Percentiles rank a stretch among this genome's conserved stretches.
These are phyloP conservation scores for Eugnorisma glareosa DNA, from an alignment of 2,888 invertebrate genomes.

Conservation along the genomic window DNA sequence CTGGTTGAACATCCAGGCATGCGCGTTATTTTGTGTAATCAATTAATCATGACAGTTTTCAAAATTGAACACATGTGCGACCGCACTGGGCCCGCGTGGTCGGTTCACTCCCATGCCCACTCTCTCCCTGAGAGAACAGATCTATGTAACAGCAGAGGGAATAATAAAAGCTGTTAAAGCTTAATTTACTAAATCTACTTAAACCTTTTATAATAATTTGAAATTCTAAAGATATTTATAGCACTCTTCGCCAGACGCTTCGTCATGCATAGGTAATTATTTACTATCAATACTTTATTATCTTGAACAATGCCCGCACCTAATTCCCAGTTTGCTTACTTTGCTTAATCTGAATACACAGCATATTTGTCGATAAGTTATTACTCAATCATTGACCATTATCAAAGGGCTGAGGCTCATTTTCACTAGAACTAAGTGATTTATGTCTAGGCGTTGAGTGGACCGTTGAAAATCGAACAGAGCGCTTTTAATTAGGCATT, in stretches of 20 bases:
- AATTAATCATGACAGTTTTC: neutral
- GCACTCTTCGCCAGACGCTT: neutral
- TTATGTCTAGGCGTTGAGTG: neutral
- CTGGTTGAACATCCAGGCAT: neutral
- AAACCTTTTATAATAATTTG: neutral
- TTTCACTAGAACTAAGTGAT: neutral
- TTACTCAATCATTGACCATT: slow-evolving; percentile 8
- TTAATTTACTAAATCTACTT: neutral
- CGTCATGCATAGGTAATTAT: slow-evolving; percentile 4
- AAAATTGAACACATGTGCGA: neutral
- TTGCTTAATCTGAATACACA: slow-evolving; percentile 28
- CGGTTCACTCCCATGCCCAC: neutral
- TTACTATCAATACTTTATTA: slow-evolving; percentile 18
- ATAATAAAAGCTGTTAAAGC: neutral
- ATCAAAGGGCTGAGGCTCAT: neutral
- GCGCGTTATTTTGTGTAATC: neutral
- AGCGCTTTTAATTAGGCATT: neutral
- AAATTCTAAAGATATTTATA: neutral
- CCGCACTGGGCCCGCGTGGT: neutral
- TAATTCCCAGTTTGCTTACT: slow-evolving; percentile 12
- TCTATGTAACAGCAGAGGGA: neutral
- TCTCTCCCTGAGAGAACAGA: neutral
- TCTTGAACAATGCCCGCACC: slow-evolving; percentile 39
- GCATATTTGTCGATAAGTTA: slow-evolving; percentile 36
- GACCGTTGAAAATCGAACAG: neutral